These are phyloP conservation scores for Hemibagrus guttatus DNA, from an alignment of 2,797 vertebrate genomes.

Conservation along the genomic window DNA sequence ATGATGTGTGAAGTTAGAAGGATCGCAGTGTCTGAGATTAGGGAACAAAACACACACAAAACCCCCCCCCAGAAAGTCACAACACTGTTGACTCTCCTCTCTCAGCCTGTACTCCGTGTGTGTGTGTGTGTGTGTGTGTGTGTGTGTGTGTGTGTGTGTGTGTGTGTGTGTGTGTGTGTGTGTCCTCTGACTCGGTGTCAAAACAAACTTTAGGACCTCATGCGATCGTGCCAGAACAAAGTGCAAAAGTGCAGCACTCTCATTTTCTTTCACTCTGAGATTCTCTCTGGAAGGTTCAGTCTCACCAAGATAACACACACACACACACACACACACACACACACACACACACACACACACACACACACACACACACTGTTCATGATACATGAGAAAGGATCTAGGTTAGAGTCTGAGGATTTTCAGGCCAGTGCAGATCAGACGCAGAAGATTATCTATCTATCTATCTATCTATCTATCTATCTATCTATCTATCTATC, in stretches of 20 bases:
- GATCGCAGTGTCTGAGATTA: conserved; percentile 45
- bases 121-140: conserved; percentile 29
- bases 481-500: background rate
- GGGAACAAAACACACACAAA: background rate
- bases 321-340: background rate
- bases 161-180: conserved; percentile 27
- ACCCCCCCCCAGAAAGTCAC: conserved; percentile 7
- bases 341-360: conserved; percentile 1
- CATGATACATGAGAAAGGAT: background rate
- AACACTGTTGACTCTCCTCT: conserved; percentile 29
- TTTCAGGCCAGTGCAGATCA: background rate
- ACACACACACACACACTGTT: background rate
- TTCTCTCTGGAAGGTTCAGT: background rate
- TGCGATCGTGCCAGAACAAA: background rate
- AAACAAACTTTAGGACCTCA: conserved; percentile 33
- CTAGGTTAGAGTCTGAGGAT: background rate
- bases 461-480: background rate
- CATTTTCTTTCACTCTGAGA: background rate
- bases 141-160: conserved; percentile 38
- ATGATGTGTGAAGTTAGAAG: conserved; percentile 41
- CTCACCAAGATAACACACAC: background rate
- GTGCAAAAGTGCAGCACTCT: conserved; percentile 1
- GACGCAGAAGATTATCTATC: background rate
- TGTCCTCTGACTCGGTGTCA: conserved; percentile 25
- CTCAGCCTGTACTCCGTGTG: background rate